Evolutionary conservation across 30 jellyfish, hydroid and myxozoan genomes (phyloP).

Genomic region (Haliclystus octoradiatus): DNA sequence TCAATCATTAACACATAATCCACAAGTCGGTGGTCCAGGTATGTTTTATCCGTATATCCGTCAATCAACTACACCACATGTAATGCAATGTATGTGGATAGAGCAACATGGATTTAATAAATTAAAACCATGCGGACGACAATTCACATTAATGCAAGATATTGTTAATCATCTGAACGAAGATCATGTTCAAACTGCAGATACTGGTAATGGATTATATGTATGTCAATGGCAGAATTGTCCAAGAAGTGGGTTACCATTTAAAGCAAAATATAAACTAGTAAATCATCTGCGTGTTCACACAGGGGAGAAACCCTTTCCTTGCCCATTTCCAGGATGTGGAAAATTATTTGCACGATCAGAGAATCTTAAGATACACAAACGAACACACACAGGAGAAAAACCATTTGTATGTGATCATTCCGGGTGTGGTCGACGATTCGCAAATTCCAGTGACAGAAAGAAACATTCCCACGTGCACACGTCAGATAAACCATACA

Average conservation of each 20-base stretch:
- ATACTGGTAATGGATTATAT: constrained; percentile 89
- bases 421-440: constrained; percentile 82
- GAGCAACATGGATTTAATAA: constrained; percentile 93
- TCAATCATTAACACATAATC: constrained; percentile 75
- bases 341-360: constrained; percentile 88
- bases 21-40: constrained; percentile 67
- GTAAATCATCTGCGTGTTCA: constrained; percentile 89
- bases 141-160: constrained; percentile 87
- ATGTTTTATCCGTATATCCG: constrained; percentile 94
- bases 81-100: constrained; percentile 94
- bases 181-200: constrained; percentile 97
- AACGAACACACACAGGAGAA: constrained; percentile 93
- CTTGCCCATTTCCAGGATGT: constrained; percentile 98
- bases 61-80: constrained; percentile 76
- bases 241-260: constrained; percentile 92
- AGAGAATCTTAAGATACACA: constrained; percentile 80
- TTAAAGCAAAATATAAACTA: constrained; percentile 81
- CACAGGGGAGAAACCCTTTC: constrained; percentile 96
- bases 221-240: constrained; percentile 98
- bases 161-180: constrained; percentile 90
- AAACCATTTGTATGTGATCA: constrained; percentile 83
- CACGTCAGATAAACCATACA: constrained; percentile 83
- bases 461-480: constrained; percentile 68
- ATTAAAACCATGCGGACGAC: constrained; percentile 98
- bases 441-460: constrained; percentile 73